Evolutionary conservation across 2,888 invertebrate genomes (phyloP).

Genomic region (Cryptops parisi): DNA sequence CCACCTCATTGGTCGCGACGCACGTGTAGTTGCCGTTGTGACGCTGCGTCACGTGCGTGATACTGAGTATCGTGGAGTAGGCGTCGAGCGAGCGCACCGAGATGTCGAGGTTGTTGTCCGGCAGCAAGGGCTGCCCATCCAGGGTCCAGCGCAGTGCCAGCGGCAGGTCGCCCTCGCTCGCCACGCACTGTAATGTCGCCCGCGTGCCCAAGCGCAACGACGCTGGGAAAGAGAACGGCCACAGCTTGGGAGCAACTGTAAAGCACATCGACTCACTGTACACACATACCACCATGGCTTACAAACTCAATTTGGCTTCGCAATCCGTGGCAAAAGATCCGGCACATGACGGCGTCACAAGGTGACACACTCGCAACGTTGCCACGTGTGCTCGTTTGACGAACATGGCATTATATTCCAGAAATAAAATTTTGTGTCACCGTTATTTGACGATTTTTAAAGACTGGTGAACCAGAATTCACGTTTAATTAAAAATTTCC

Average conservation of each 20-base stretch:
- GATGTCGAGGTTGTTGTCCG: slow-evolving; percentile 15
- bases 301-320: no score
- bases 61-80: slow-evolving; percentile 28
- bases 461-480: no score
- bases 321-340: no score
- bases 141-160: slow-evolving; percentile 34
- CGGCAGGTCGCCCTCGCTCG: slow-evolving; percentile 27
- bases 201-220: slow-evolving; percentile 39
- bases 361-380: no score
- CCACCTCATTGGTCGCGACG: slow-evolving; percentile 11
- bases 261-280: no score
- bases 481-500: no score
- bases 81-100: slow-evolving; percentile 25
- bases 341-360: no score
- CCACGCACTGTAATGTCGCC: slow-evolving; percentile 35
- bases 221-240: slow-evolving; percentile 39
- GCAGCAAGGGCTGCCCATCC: slow-evolving; percentile 31
- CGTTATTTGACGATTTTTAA: no score
- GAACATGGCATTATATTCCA: no score
- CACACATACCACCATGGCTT: no score
- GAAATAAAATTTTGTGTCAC: no score
- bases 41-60: slow-evolving; percentile 26
- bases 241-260: slow-evolving; percentile 39
- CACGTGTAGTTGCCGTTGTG: slow-evolving; percentile 32
- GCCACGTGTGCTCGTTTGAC: no score